These are phyloP conservation scores for Myotis daubentonii DNA, from an alignment of 2,797 vertebrate genomes.

Conservation along the genomic window DNA sequence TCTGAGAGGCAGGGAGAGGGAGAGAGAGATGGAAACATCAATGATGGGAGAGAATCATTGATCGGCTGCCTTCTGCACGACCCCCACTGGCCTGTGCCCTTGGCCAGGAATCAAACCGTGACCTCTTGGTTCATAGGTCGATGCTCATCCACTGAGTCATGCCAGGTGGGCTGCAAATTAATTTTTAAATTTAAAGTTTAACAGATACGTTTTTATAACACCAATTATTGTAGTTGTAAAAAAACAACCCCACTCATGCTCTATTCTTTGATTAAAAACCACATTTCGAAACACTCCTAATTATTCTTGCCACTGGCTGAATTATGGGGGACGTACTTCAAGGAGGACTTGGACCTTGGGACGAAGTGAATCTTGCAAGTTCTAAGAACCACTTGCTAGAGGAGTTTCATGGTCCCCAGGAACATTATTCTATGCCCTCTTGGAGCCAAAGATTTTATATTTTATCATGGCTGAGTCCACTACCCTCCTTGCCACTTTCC, in stretches of 20 bases:
- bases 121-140: no score
- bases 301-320: not conserved
- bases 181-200: conserved; percentile 45
- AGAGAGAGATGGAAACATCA: no score
- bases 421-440: not conserved
- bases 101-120: no score
- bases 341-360: not conserved
- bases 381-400: conserved; percentile 22
- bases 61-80: no score
- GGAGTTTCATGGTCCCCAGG: conserved; percentile 1
- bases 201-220: not conserved
- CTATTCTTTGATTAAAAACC: conserved; percentile 6
- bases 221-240: not conserved
- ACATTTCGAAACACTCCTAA: not conserved
- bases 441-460: conserved; percentile 8
- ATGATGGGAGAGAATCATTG: no score
- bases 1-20: no score
- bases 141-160: no score
- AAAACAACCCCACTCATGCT: not conserved
- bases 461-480: not conserved
- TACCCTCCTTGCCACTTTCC: not conserved
- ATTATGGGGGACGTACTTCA: not conserved
- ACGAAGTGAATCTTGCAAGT: conserved; percentile 47
- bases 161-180: not conserved
- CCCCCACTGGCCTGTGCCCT: no score